Base-by-base conservation (phyloP, 2,888 invertebrate species). In the Hecatera dysodea region DNA sequence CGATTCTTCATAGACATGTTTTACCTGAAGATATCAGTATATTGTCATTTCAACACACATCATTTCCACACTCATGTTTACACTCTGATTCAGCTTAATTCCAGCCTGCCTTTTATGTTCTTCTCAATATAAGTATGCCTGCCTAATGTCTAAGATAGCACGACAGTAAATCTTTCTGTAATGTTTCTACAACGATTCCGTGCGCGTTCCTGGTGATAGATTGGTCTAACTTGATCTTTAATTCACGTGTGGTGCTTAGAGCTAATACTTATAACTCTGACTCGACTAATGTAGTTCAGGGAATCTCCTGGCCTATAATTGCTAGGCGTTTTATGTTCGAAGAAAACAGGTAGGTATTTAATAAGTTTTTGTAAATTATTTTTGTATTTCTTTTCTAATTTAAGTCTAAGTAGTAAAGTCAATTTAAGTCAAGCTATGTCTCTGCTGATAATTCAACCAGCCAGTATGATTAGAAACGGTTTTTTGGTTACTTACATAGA, bases 131-230 rank as follows among this genome's bases (percentile, higher is more conserved):
- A 12, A 36, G n/a, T n/a, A n/a, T n/a, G n/a, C 33, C 33, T 36
- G 3, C 11, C 9, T 12, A 39, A 39, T 39, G 29, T 17, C 5
- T 9, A 22, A 19, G 11, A 19, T 36, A 29, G 6, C 22, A 53
- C 24, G n/a, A 71, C 60, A 39, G n/a, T 61, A 70, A 71, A 71
- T 71, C 19, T 71, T 70, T 5, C 6, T n/a, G 0, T 36, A 69
- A 29, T 59, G 36, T 52, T 59, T 22, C 22, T 8, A 44, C 24
- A 70, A 22, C 27, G 19, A 73, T 73, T 72, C 73, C 55, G 24
- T 19, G 12, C 29, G 55, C 55, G 73, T 73, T 60, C 11, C 48
- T 9, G 24, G 48, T 60, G 48, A 72, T 66, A n/a, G 42, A 73
- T 70, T 11, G 42, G 7, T 22, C 12, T n/a, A n/a, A 22, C 17